These are phyloP conservation scores for Pegoplata infirma DNA, from an alignment of 2,888 invertebrate species.

Conservation along the genomic window DNA sequence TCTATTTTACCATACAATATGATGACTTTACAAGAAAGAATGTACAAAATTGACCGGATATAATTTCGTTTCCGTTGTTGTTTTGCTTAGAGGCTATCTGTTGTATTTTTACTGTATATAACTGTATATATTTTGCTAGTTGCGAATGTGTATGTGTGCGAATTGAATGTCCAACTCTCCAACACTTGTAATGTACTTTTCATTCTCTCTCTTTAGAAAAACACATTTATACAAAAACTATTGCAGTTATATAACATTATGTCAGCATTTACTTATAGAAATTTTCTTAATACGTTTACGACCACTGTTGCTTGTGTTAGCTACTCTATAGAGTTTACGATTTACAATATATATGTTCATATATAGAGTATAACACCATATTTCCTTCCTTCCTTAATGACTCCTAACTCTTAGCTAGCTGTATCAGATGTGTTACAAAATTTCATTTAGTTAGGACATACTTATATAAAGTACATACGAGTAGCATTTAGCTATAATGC, in stretches of 20 bases:
- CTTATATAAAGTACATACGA: too few species aligned
- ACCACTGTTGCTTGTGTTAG: background rate
- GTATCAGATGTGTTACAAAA: background rate
- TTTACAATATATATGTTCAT: background rate
- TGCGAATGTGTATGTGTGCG: constrained; percentile 1
- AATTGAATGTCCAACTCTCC: background rate
- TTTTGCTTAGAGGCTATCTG: constrained; percentile 6
- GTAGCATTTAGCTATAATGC: too few species aligned
- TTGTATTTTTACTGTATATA: too few species aligned
- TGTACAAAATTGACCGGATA: constrained; percentile 59
- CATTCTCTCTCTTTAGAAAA: constrained; percentile 2
- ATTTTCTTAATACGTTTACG: background rate
- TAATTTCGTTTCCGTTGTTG: constrained; percentile 54
- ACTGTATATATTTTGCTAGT: background rate
- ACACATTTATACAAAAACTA: background rate
- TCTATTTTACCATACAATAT: constrained; percentile 10
- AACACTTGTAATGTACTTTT: constrained; percentile 28
- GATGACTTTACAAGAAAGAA: constrained; percentile 37
- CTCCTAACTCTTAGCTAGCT: background rate
- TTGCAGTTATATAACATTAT: constrained; percentile 8
- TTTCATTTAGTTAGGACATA: background rate
- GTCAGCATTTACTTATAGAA: constrained; percentile 6
- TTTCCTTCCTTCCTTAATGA: constrained; percentile 57
- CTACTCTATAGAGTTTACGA: constrained; percentile 25
- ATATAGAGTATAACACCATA: constrained; percentile 34